Base-by-base conservation (phyloP, 2,797 vertebrate species). In the Pseudopleuronectes americanus region DNA sequence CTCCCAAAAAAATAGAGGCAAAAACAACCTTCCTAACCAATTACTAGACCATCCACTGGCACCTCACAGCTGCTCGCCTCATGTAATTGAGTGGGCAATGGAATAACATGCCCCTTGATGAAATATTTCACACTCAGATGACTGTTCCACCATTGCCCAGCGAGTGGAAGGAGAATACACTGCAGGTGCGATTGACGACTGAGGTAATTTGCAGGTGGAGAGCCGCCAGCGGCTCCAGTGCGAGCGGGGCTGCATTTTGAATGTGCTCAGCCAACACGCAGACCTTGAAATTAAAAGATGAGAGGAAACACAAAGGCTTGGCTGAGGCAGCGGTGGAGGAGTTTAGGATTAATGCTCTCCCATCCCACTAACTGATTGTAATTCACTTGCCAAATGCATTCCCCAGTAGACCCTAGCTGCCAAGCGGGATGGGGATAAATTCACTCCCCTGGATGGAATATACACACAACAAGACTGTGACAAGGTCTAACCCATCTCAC, bases 61-160 rank as follows among this genome's bases (percentile, higher is more conserved):
- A 88, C 85, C 86, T 85, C 83, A 53, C 87, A 88, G 90, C 87
- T 87, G 85, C 88, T 86, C 71, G 70, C 87, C 76, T 87, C 85
- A 79, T 89, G 90, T 92, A 92, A 92, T 90, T 89, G 87, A 90
- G 90, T 89, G 86, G 85, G 89, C 89, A 90, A 91, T 86, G 89
- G 83, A 89, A 90, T 89, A 90, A 92, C 89, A 90, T 87, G 89
- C 84, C 85, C 84, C 87, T 87, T 88, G 89, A 92, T 92, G 89
- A 89, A 88, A 90, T 89, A 89, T 90, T 89, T 91, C 88, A 91
- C 90, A 88, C 83, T 80, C 81, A 85, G 87, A 88, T 76, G 90
- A 87, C 81, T 74, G 86, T 83, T 84, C 77, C 80, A 31, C 85
- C 73, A 26, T 72, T 59, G 60, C 83, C 81, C 71, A 9, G 77